Evolutionary conservation across 2,888 invertebrate species (phyloP).

Genomic region (Scaptomyza flava): DNA sequence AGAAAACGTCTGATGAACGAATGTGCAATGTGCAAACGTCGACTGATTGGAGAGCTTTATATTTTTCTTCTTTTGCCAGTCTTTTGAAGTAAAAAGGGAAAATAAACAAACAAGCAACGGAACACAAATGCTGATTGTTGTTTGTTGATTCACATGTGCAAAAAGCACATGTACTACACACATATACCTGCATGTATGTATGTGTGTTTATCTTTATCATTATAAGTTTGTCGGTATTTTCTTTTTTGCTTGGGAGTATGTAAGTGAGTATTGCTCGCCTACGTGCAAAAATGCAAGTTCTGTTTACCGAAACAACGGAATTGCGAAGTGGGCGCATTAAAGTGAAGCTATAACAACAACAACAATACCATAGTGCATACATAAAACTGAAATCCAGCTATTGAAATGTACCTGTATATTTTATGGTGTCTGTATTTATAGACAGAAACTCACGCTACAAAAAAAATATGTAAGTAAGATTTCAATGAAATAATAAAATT

Average conservation of each 20-base stretch:
- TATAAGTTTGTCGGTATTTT: constrained; percentile 1
- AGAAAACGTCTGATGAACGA: constrained; percentile 33
- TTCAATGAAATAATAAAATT: neutral
- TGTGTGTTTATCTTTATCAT: constrained; percentile 13
- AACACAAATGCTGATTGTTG: constrained; percentile 46
- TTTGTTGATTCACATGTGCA: constrained; percentile 43
- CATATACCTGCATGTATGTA: neutral
- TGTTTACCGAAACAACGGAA: neutral
- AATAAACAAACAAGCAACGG: constrained; percentile 21
- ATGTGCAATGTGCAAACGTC: constrained; percentile 38
- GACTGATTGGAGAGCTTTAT: constrained; percentile 62
- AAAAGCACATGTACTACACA: constrained; percentile 14
- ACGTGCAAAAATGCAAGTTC: constrained; percentile 4
- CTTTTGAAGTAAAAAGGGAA: constrained; percentile 14
- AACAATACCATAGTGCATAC: neutral
- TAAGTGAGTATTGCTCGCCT: neutral
- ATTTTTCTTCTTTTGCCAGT: constrained; percentile 5
- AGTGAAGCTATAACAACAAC: neutral
- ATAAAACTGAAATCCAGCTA: neutral
- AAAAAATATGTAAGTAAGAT: neutral
- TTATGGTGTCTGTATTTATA: neutral
- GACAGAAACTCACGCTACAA: neutral
- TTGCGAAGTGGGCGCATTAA: constrained; percentile 2
- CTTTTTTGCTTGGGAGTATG: constrained; percentile 6
- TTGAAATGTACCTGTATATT: neutral